Conservation (phyloP, 2,797 vertebrate species). For the Iguana delicatissima region DNA sequence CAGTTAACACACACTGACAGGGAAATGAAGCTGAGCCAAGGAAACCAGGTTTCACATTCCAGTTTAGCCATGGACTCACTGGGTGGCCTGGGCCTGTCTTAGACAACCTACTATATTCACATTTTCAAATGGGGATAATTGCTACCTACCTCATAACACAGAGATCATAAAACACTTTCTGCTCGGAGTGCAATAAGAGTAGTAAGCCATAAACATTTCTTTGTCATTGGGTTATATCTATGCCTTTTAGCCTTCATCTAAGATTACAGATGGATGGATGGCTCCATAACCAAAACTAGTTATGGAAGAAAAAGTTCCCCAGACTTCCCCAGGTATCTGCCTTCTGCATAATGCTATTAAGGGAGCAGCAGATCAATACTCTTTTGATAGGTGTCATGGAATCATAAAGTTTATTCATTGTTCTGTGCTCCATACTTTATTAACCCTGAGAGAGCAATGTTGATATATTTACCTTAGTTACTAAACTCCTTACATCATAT, state of each 20-base stretch:
- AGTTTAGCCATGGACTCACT: conserved; percentile 7
- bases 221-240: background rate
- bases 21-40: conserved; percentile 30
- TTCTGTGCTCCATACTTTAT: background rate
- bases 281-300: background rate
- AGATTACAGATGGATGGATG: background rate
- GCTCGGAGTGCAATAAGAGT: background rate
- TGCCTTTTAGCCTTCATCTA: conserved; percentile 11
- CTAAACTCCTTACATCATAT: background rate
- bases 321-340: background rate
- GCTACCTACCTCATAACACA: conserved; percentile 26
- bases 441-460: background rate
- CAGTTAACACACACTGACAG: conserved; percentile 12
- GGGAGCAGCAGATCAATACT: background rate
- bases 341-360: background rate
- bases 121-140: conserved; percentile 27
- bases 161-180: conserved; percentile 17
- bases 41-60: conserved; percentile 19
- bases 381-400: background rate
- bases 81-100: conserved; percentile 32
- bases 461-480: background rate
- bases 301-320: background rate
- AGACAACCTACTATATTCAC: conserved; percentile 24
- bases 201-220: conserved; percentile 9
- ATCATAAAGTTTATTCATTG: background rate